A percentile compares a stretch with the other conserved stretches of the same genome.
phyloP scores from a whole-genome alignment of 2,113 vertebrate species.

The Oncorhynchus gorbuscha region DNA sequence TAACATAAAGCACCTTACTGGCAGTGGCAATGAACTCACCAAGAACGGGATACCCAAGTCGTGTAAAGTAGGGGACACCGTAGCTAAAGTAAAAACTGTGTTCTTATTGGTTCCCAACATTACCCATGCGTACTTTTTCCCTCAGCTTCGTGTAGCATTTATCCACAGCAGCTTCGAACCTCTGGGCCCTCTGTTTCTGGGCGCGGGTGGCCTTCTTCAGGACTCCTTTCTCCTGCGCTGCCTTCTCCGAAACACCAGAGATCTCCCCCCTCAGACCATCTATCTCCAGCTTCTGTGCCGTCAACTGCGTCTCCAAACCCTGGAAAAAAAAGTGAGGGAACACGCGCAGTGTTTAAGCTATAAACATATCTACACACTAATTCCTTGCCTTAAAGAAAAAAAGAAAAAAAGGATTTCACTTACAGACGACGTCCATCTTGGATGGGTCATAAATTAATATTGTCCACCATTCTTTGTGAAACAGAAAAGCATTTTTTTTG shows the following conservation, averaged over 20 bases:
- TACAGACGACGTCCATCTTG: too few relatives aligned
- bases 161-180: conserved; percentile 75
- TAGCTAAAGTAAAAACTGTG: too few relatives aligned
- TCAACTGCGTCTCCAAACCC: conserved; percentile 75
- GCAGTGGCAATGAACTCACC: neutral
- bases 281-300: conserved; percentile 74
- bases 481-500: too few relatives aligned
- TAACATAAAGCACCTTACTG: conserved; percentile 9
- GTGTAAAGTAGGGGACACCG: too few relatives aligned
- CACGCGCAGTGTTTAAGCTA: too few relatives aligned
- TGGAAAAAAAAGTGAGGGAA: conserved; percentile 37
- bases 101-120: neutral
- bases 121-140: conserved; percentile 71
- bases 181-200: conserved; percentile 77
- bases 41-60: neutral
- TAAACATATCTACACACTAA: neutral
- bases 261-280: conserved; percentile 67
- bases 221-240: conserved; percentile 67
- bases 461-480: too few relatives aligned
- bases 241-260: conserved; percentile 62
- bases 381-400: neutral
- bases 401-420: neutral
- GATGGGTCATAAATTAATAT: too few relatives aligned
- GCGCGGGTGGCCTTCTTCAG: conserved; percentile 77
- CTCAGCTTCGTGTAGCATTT: conserved; percentile 73